Conservation (phyloP, 2,797 vertebrate genomes). For the Tapera naevia region DNA sequence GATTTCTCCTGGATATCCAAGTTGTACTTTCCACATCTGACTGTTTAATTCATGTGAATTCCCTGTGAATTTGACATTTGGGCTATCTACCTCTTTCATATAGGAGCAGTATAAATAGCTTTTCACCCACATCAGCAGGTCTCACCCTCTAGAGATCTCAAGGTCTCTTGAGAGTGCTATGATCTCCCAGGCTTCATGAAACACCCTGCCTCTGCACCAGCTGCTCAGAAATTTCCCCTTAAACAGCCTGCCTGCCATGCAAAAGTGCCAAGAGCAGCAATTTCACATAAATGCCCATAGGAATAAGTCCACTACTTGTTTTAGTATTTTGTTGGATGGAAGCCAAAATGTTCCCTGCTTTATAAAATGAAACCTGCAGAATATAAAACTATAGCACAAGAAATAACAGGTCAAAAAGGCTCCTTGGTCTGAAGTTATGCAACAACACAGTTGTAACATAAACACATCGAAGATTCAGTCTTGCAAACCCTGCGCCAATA, state of each 20-base stretch:
- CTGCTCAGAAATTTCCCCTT: neutral
- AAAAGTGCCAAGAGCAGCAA: neutral
- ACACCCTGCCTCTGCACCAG: neutral
- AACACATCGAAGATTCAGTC: neutral
- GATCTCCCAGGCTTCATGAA: neutral
- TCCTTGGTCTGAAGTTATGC: slow-evolving; percentile 17
- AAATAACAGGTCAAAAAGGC: slow-evolving; percentile 28
- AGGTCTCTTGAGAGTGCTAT: neutral
- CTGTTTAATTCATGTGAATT: neutral
- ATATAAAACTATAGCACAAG: neutral
- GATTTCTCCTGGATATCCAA: neutral
- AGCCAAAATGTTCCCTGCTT: neutral
- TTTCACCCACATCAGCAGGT: neutral
- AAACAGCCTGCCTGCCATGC: neutral
- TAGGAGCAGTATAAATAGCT: neutral
- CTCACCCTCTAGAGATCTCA: neutral
- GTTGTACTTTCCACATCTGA: neutral
- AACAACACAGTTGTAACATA: slow-evolving; percentile 11
- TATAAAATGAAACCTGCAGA: neutral
- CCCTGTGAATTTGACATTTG: neutral
- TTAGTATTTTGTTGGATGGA: slow-evolving; percentile 11
- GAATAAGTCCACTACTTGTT: neutral
- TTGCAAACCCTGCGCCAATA: neutral
- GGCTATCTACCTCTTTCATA: neutral
- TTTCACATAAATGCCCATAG: neutral